These are phyloP conservation scores for Argya squamiceps DNA, from an alignment of 2,797 vertebrate species.

Conservation along the genomic window DNA sequence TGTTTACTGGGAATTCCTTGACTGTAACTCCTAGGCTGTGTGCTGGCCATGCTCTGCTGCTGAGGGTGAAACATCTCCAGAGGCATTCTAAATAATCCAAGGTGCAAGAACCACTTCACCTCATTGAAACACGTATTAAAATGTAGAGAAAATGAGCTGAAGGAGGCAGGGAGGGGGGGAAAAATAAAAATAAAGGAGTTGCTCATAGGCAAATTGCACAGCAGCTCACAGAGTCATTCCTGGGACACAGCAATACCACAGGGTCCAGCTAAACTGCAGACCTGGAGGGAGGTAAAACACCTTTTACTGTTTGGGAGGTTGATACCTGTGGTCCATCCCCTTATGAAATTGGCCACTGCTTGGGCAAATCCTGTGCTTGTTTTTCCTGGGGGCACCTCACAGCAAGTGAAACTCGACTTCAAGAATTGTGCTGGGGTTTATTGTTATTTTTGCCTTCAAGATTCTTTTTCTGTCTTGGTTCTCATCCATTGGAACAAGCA, in stretches of 20 bases:
- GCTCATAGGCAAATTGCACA: neutral
- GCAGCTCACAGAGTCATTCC: neutral
- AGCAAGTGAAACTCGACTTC: neutral
- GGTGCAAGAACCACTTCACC: neutral
- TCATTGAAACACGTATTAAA: neutral
- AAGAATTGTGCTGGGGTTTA: neutral
- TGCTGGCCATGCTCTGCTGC: fast-evolving
- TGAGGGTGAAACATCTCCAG: neutral
- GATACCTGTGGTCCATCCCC: neutral
- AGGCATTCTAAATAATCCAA: neutral
- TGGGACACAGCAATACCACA: neutral
- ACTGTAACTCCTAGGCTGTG: neutral
- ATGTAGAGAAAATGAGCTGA: neutral
- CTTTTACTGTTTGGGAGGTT: neutral
- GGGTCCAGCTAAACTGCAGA: neutral
- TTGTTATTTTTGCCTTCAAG: neutral
- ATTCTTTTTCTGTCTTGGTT: conserved; percentile 1
- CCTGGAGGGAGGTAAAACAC: neutral
- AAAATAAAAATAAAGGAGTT: no score
- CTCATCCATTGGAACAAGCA: neutral
- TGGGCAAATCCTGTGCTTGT: neutral
- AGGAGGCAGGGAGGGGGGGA: neutral
- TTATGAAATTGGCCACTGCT: neutral
- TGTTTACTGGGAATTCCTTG: neutral
- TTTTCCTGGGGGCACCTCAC: neutral